phyloP scores from a whole-genome alignment of 2,797 vertebrate species.

The Manis crassicaudata region DNA sequence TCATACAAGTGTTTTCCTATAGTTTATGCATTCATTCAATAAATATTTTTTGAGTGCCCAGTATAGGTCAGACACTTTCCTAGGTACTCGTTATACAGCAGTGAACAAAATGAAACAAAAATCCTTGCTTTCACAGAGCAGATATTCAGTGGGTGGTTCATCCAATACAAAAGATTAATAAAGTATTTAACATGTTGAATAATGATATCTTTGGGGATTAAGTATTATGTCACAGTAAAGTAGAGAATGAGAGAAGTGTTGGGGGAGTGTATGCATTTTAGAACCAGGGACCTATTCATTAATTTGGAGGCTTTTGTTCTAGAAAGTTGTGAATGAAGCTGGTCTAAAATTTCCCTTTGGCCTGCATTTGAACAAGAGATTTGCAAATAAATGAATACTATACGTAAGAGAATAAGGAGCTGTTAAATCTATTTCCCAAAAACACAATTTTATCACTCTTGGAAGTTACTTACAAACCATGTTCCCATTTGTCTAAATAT shows the following conservation, averaged over 20 bases:
- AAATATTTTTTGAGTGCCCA: background rate
- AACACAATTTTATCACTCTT: background rate
- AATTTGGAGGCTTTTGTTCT: background rate
- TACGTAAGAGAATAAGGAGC: background rate
- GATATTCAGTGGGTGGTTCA: background rate
- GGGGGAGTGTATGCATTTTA: background rate
- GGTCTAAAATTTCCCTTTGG: conserved; percentile 22
- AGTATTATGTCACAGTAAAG: background rate
- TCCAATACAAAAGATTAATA: background rate
- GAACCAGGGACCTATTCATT: background rate
- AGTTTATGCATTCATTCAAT: background rate
- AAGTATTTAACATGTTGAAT: background rate
- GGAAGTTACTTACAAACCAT: background rate
- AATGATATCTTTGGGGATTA: background rate
- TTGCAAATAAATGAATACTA: background rate
- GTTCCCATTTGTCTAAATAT: background rate
- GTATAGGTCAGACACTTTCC: background rate
- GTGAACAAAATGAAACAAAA: background rate
- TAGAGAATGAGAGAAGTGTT: background rate
- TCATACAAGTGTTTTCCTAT: background rate
- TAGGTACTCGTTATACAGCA: background rate
- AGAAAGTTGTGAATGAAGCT: background rate
- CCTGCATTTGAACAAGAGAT: background rate
- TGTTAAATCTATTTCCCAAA: conserved; percentile 6
- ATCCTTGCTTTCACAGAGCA: background rate